Evolutionary conservation across 2,888 invertebrate species (phyloP).

Genomic region (Mythimna albipuncta): DNA sequence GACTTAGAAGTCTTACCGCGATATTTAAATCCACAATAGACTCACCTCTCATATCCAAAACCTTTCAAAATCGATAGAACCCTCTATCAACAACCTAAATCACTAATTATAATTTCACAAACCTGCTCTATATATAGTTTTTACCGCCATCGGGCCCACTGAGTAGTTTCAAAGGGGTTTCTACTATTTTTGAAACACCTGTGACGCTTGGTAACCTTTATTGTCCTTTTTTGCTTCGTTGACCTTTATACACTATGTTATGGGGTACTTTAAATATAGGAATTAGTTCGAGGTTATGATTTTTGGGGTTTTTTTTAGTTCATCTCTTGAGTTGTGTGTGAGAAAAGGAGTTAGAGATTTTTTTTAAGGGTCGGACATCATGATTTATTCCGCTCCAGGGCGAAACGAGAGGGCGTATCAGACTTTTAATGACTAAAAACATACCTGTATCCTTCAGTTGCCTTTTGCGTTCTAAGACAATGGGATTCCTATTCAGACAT

Average conservation of each 20-base stretch:
- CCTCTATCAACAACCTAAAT: slow-evolving; percentile 34
- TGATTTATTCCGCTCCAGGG: too few relatives aligned
- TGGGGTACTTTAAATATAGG: slow-evolving; percentile 55
- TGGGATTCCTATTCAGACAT: too few relatives aligned
- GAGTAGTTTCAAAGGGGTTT: slow-evolving; percentile 83
- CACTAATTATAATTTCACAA: slow-evolving; percentile 39
- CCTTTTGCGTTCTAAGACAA: too few relatives aligned
- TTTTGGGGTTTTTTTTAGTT: slow-evolving; percentile 8
- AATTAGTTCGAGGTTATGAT: slow-evolving; percentile 37
- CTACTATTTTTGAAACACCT: slow-evolving; percentile 83
- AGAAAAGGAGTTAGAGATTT: neutral
- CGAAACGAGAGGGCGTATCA: too few relatives aligned
- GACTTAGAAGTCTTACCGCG: too few relatives aligned
- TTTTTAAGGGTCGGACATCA: too few relatives aligned
- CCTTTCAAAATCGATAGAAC: neutral
- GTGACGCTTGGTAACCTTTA: slow-evolving; percentile 71
- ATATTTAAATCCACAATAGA: too few relatives aligned
- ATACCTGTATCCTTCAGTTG: too few relatives aligned
- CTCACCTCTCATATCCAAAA: too few relatives aligned
- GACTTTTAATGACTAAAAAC: too few relatives aligned
- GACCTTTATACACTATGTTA: slow-evolving; percentile 62
- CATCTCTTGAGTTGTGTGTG: neutral
- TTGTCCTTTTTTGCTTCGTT: slow-evolving; percentile 66
- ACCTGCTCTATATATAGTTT: slow-evolving; percentile 48
- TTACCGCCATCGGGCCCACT: slow-evolving; percentile 62